phyloP scores from a whole-genome alignment of 2,113 vertebrate genomes.

The Hyla sarda region DNA sequence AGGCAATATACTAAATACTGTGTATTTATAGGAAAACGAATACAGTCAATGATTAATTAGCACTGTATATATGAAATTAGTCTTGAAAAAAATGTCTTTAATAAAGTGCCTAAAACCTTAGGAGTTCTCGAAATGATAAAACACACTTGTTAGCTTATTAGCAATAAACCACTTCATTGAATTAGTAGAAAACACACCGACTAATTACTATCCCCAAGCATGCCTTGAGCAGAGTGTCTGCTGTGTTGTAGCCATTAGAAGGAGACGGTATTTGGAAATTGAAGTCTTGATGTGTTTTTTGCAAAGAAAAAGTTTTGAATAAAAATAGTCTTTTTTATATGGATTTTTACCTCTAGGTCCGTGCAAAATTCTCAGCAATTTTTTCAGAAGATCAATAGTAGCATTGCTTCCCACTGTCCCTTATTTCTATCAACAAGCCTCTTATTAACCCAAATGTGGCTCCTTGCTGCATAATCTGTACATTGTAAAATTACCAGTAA shows the following conservation, averaged over 20 bases:
- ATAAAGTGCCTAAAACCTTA: constrained; percentile 47
- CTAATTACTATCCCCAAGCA: constrained; percentile 44
- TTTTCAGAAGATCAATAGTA: not conserved
- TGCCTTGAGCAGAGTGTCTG: constrained; percentile 29
- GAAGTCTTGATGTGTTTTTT: not conserved
- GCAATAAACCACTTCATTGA: constrained; percentile 44
- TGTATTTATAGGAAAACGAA: constrained; percentile 16
- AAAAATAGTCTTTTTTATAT: not conserved
- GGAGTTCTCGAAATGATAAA: constrained; percentile 48
- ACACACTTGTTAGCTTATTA: constrained; percentile 45
- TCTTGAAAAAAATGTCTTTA: constrained; percentile 3
- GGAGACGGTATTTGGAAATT: constrained; percentile 12
- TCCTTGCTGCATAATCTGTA: not conserved
- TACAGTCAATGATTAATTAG: constrained; percentile 35
- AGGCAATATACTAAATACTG: not conserved
- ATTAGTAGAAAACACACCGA: constrained; percentile 46
- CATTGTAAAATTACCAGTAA: not conserved
- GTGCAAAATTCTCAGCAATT: not conserved
- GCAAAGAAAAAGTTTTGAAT: not conserved
- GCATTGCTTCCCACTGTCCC: not conserved
- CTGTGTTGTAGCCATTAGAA: constrained; percentile 15
- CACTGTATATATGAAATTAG: constrained; percentile 16
- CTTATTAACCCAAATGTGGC: not conserved
- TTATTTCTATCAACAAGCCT: not conserved
- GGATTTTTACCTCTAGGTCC: not conserved